Percentiles rank a stretch among this genome's conserved stretches.
phyloP scores from a whole-genome alignment of 1,140 invertebrate species.

The Bombyx mandarina region DNA sequence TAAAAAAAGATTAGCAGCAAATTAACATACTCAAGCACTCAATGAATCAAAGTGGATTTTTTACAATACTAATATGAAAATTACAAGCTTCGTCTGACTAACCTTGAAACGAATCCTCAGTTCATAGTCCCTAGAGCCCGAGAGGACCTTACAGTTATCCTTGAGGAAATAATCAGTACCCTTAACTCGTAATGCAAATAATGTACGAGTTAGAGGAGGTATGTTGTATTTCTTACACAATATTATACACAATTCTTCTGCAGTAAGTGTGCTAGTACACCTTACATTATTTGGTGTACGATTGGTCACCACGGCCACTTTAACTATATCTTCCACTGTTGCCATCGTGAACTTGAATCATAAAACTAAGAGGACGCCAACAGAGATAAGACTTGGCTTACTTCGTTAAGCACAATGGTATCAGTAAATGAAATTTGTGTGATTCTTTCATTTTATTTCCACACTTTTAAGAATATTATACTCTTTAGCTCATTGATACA shows the following conservation, averaged over 20 bases:
- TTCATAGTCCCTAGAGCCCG: conserved; percentile 74
- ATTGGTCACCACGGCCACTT: conserved; percentile 53
- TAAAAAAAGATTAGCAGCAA: too few species aligned
- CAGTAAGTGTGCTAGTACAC: conserved; percentile 47
- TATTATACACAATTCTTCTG: conserved; percentile 80
- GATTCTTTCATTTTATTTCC: too few species aligned
- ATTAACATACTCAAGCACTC: too few species aligned
- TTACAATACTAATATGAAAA: too few species aligned
- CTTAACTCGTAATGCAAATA: conserved; percentile 80
- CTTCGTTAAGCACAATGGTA: conserved; percentile 21
- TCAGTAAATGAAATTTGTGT: too few species aligned
- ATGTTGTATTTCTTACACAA: conserved; percentile 80
- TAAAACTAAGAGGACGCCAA: conserved; percentile 56
- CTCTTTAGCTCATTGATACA: conserved; percentile 4
- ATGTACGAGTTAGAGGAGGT: conserved; percentile 79
- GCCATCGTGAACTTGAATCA: conserved; percentile 50
- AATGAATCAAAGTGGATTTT: too few species aligned
- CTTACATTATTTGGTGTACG: conserved; percentile 41
- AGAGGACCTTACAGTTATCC: conserved; percentile 70
- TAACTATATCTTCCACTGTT: conserved; percentile 44
- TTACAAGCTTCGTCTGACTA: neutral
- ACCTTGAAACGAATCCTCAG: conserved; percentile 86
- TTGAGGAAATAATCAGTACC: conserved; percentile 77
- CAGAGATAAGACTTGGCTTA: conserved; percentile 34
- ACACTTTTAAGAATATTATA: neutral